These are phyloP conservation scores for Pelvicachromis taeniatus DNA, from an alignment of 2,113 vertebrate genomes.

Conservation along the genomic window DNA sequence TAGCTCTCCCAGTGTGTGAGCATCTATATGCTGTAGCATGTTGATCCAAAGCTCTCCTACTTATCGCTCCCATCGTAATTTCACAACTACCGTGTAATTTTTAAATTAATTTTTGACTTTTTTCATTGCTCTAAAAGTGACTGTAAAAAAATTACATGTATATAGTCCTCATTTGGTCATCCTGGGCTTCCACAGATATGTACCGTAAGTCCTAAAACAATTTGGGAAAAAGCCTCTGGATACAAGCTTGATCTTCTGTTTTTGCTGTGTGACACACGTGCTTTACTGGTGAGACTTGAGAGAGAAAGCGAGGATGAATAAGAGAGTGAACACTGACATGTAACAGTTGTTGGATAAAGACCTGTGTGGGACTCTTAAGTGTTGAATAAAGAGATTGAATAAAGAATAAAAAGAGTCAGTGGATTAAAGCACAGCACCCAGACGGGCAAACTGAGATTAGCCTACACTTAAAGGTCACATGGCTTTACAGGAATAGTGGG, in stretches of 20 bases:
- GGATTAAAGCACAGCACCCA: constrained; percentile 53
- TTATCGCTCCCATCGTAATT: background rate
- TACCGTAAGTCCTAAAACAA: background rate
- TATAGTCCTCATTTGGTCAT: background rate
- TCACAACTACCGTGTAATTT: background rate
- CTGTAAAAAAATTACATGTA: background rate
- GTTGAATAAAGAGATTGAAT: constrained; percentile 59
- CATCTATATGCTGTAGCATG: background rate
- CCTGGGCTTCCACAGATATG: background rate
- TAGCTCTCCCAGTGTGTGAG: constrained; percentile 1
- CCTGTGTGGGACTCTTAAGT: constrained; percentile 24
- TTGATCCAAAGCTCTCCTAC: background rate
- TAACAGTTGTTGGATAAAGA: constrained; percentile 42
- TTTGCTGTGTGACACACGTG: background rate
- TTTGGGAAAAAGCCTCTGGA: background rate
- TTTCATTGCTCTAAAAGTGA: background rate
- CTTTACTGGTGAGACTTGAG: background rate
- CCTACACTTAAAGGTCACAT: constrained; percentile 46
- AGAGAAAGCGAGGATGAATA: background rate
- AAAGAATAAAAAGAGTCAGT: constrained; percentile 53
- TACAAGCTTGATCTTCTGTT: background rate
- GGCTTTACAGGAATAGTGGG: constrained; percentile 26
- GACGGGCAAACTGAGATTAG: constrained; percentile 48
- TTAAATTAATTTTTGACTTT: background rate
- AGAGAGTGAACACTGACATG: background rate